Conservation (phyloP, 64 coral and sea anemone species). For the Pocillopora damicornis region DNA sequence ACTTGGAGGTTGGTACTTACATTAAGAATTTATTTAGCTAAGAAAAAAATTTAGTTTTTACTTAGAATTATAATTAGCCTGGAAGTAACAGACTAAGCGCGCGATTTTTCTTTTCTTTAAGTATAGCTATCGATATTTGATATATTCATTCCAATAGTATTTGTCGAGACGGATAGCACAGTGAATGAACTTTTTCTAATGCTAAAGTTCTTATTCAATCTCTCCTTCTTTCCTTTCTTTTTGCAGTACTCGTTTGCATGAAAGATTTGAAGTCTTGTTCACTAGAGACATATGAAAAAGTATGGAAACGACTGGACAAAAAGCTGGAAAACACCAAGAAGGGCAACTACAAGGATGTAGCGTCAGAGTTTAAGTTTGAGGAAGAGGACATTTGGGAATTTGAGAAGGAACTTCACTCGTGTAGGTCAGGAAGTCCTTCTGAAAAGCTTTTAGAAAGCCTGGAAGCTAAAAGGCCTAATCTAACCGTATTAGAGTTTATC, state of each 20-base stretch:
- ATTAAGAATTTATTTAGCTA: too few relatives aligned
- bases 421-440: constrained; percentile 1
- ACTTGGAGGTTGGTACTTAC: not conserved
- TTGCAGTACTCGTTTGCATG: not conserved
- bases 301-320: constrained; percentile 20
- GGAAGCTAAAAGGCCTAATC: not conserved
- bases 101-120: too few relatives aligned
- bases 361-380: not conserved
- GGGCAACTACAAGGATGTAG: not conserved
- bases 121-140: too few relatives aligned
- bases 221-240: not conserved
- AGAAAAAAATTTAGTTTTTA: too few relatives aligned
- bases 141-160: too few relatives aligned
- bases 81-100: too few relatives aligned
- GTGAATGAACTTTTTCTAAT: too few relatives aligned
- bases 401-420: not conserved
- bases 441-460: not conserved
- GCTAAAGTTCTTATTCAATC: not conserved
- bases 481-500: constrained; percentile 1
- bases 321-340: not conserved
- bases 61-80: too few relatives aligned
- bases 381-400: constrained; percentile 9
- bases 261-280: not conserved
- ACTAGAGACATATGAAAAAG: not conserved
- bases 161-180: too few relatives aligned